Percentiles rank a stretch among this genome's conserved stretches.
Evolutionary conservation across 53 echinoderm and acorn worm species (phyloP).

Genomic region (Pentamera pediparva): DNA sequence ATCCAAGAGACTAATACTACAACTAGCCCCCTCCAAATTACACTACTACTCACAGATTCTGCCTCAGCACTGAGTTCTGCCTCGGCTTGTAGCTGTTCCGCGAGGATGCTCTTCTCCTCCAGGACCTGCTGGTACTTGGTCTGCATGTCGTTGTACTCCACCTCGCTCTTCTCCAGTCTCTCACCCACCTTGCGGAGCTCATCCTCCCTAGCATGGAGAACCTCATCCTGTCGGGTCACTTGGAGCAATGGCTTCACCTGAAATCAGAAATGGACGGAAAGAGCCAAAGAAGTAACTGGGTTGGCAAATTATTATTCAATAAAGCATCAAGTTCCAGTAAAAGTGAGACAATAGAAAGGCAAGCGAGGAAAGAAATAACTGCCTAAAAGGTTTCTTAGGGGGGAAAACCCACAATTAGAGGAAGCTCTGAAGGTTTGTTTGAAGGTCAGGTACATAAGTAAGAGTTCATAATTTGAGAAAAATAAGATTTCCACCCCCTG

Average conservation of each 20-base stretch:
- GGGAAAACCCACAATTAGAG: too few relatives aligned
- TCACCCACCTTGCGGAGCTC: conserved; percentile 61
- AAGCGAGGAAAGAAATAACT: too few relatives aligned
- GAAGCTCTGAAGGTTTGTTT: too few relatives aligned
- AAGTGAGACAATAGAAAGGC: too few relatives aligned
- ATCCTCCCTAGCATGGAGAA: conserved; percentile 80
- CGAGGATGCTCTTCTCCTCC: conserved; percentile 93
- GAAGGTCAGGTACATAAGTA: too few relatives aligned
- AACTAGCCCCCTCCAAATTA: neutral
- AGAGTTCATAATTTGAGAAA: too few relatives aligned
- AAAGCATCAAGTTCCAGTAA: too few relatives aligned
- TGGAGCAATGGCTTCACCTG: conserved; percentile 88
- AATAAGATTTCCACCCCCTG: too few relatives aligned
- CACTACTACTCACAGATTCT: conserved; percentile 60
- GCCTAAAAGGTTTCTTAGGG: too few relatives aligned
- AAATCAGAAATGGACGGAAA: neutral
- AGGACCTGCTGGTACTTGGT: conserved; percentile 64
- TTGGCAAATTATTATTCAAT: too few relatives aligned
- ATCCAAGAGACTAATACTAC: too few relatives aligned
- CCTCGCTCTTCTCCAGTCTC: conserved; percentile 50
- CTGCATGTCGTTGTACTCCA: conserved; percentile 60
- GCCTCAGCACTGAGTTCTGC: conserved; percentile 87
- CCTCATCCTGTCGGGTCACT: conserved; percentile 89
- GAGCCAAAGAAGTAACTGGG: too few relatives aligned
- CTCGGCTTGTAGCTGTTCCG: conserved; percentile 94